Evolutionary conservation across 2,797 vertebrate species (phyloP).

Genomic region (Sarcoramphus papa): DNA sequence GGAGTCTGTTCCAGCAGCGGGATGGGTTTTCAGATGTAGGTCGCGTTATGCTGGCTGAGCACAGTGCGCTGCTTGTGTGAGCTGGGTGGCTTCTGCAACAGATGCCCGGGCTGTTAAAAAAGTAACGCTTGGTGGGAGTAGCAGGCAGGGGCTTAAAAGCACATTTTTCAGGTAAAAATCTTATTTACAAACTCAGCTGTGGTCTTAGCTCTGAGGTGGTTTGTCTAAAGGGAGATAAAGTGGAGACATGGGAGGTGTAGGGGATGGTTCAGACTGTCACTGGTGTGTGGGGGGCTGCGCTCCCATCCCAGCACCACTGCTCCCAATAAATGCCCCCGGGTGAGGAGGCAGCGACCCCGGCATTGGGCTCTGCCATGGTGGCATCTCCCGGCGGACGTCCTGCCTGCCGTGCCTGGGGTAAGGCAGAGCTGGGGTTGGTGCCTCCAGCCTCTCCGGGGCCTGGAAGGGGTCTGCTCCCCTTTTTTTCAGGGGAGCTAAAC

Average conservation of each 20-base stretch:
- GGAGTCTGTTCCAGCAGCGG: conserved; percentile 9
- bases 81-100: conserved; percentile 16
- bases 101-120: background rate
- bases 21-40: conserved; percentile 15
- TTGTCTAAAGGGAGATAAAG: background rate
- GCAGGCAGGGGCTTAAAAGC: conserved; percentile 17
- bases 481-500: background rate
- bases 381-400: background rate
- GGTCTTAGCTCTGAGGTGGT: background rate
- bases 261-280: background rate
- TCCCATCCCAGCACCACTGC: background rate
- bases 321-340: background rate
- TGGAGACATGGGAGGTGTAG: background rate
- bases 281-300: background rate
- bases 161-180: background rate
- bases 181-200: background rate
- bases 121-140: background rate
- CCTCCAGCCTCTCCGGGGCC: background rate
- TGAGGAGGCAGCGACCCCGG: background rate
- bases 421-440: background rate
- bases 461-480: background rate
- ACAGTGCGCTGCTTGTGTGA: conserved; percentile 60
- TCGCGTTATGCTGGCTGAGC: background rate
- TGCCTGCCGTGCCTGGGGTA: fast-evolving
- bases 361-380: fast-evolving